Evolutionary conservation across 1,140 invertebrate species (phyloP).

Genomic region (Drosophila guanche): DNA sequence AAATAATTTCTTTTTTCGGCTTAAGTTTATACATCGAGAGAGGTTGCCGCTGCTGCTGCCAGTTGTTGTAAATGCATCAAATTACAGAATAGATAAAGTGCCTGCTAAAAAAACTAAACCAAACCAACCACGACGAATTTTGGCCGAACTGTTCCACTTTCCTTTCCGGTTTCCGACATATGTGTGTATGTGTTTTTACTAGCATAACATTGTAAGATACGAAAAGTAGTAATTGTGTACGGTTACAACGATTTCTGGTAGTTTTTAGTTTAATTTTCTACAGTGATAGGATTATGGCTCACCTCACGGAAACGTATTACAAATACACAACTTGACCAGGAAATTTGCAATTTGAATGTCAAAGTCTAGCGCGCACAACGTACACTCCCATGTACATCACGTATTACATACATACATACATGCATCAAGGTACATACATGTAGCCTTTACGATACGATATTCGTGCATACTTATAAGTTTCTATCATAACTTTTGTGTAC

Average conservation of each 20-base stretch:
- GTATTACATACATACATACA: slow-evolving; percentile 22
- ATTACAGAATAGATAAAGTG: slow-evolving; percentile 60
- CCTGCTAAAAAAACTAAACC: slow-evolving; percentile 58
- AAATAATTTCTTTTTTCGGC: slow-evolving; percentile 31
- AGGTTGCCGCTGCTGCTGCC: slow-evolving; percentile 36
- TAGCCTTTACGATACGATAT: slow-evolving; percentile 8
- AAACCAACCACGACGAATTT: slow-evolving; percentile 64
- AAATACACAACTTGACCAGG: slow-evolving; percentile 53
- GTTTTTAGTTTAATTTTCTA: slow-evolving; percentile 41
- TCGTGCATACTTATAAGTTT: slow-evolving; percentile 58
- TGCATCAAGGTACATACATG: slow-evolving; percentile 7
- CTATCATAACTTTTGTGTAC: slow-evolving; percentile 51
- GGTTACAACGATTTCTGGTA: slow-evolving; percentile 36
- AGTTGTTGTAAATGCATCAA: slow-evolving; percentile 71
- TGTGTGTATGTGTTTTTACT: slow-evolving; percentile 12
- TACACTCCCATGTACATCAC: slow-evolving; percentile 20
- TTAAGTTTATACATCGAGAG: slow-evolving; percentile 37
- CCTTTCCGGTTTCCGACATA: too few relatives aligned
- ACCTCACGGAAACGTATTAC: slow-evolving; percentile 60
- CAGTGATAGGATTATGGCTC: slow-evolving; percentile 39
- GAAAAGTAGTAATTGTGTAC: background rate
- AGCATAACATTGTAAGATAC: slow-evolving; percentile 4
- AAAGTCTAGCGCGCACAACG: slow-evolving; percentile 28
- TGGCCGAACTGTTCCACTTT: slow-evolving; percentile 17
- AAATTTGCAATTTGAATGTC: slow-evolving; percentile 12